These are phyloP conservation scores for Amphipyra berbera DNA, from an alignment of 2,888 invertebrate species.

Conservation along the genomic window DNA sequence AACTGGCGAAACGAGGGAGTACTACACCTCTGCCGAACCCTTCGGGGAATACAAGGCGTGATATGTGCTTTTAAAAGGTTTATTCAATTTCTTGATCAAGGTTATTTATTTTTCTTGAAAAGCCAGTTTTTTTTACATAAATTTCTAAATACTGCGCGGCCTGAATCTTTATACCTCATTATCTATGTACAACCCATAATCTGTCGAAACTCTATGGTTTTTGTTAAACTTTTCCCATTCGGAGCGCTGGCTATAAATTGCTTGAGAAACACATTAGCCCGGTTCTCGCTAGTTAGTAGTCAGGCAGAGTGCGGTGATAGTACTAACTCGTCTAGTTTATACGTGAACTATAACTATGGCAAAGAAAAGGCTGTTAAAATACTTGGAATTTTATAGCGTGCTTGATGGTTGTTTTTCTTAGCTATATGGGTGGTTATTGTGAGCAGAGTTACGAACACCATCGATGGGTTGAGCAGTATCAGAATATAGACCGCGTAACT, in stretches of 20 bases:
- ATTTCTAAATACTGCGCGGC: slow-evolving; percentile 9
- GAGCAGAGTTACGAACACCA: not conserved
- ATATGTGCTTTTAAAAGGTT: too few species aligned
- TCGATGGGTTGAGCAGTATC: not conserved
- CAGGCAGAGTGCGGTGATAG: slow-evolving; percentile 17
- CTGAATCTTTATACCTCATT: slow-evolving; percentile 33
- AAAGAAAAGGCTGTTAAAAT: slow-evolving; percentile 14
- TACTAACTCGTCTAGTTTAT: slow-evolving; percentile 21
- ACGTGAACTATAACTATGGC: slow-evolving; percentile 22
- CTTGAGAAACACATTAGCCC: slow-evolving; percentile 55
- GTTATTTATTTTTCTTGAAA: too few species aligned
- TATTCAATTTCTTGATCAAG: too few species aligned
- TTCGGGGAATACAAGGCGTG: too few species aligned
- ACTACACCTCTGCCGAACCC: too few species aligned
- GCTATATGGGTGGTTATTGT: slow-evolving; percentile 1
- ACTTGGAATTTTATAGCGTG: slow-evolving; percentile 12
- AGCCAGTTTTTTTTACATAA: not conserved
- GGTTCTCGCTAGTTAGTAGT: slow-evolving; percentile 46
- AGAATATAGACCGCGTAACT: too few species aligned
- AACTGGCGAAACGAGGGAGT: too few species aligned
- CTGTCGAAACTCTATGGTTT: slow-evolving; percentile 46
- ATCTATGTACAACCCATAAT: slow-evolving; percentile 41
- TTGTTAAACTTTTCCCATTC: slow-evolving; percentile 42
- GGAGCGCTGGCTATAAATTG: slow-evolving; percentile 27
- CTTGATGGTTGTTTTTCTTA: slow-evolving; percentile 10